phyloP scores from a whole-genome alignment of 2,113 vertebrate species.

The Cebus imitator region DNA sequence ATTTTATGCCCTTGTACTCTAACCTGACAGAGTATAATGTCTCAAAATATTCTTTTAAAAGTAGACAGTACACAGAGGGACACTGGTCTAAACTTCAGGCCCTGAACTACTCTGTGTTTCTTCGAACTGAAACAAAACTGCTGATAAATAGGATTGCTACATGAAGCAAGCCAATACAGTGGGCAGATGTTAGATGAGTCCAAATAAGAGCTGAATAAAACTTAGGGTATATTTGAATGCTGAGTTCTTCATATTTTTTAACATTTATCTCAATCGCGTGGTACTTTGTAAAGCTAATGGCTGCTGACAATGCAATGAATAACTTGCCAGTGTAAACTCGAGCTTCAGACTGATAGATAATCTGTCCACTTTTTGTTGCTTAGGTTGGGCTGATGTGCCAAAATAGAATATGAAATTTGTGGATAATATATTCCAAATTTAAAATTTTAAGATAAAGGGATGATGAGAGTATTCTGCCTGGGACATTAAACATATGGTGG shows the following conservation, averaged over 20 bases:
- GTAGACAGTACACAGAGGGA: not conserved
- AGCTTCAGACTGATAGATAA: not conserved
- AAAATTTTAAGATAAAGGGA: not conserved
- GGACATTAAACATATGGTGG: not conserved
- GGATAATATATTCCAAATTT: not conserved
- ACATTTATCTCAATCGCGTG: not conserved
- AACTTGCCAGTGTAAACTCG: not conserved
- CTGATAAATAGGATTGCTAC: not conserved
- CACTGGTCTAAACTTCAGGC: not conserved
- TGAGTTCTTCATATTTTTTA: not conserved
- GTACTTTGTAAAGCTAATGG: not conserved
- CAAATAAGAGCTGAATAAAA: not conserved
- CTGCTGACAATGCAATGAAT: not conserved
- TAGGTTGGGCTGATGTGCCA: not conserved
- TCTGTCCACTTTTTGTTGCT: not conserved
- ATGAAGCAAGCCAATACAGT: not conserved
- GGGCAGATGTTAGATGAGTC: not conserved
- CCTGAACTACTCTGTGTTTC: not conserved
- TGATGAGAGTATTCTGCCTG: not conserved
- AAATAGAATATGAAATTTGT: not conserved
- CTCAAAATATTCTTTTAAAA: not conserved
- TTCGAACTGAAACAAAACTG: not conserved
- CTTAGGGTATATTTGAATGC: not conserved
- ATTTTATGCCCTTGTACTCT: too few species aligned
- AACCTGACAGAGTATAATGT: too few species aligned